Percentiles rank a stretch among this genome's conserved stretches.
phyloP scores from a whole-genome alignment of 1,140 invertebrate genomes.

The Apis cerana region DNA sequence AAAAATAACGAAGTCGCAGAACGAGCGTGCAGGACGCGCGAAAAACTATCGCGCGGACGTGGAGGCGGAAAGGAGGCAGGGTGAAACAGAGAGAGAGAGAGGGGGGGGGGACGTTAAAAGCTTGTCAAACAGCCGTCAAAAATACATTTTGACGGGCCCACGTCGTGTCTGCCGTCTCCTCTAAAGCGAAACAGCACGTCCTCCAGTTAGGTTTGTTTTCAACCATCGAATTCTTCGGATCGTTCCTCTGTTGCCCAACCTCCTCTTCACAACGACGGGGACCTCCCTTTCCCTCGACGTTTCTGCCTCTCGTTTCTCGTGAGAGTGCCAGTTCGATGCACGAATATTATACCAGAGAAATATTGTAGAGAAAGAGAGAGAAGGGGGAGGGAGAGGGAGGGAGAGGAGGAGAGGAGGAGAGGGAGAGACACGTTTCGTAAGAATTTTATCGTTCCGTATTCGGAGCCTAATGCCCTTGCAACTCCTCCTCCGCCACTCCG shows the following conservation, averaged over 20 bases:
- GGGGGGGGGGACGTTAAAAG: constrained; percentile 19
- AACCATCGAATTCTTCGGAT: constrained; percentile 18
- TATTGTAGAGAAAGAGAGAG: too few species aligned
- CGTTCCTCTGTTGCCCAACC: constrained; percentile 39
- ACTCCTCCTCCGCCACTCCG: constrained; percentile 46
- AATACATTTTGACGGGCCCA: constrained; percentile 19
- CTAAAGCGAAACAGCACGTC: constrained; percentile 35
- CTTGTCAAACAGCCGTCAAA: constrained; percentile 45
- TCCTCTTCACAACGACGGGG: background rate
- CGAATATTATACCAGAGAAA: background rate
- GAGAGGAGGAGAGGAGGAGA: background rate
- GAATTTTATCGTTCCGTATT: constrained; percentile 67
- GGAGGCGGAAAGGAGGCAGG: background rate
- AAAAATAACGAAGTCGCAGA: constrained; percentile 9
- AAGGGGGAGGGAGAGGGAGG: background rate
- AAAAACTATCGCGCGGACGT: background rate
- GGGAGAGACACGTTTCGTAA: constrained; percentile 61
- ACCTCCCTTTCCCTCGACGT: constrained; percentile 10
- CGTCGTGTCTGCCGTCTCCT: background rate
- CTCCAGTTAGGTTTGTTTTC: constrained; percentile 32
- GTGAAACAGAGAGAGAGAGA: background rate
- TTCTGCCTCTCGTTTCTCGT: constrained; percentile 7
- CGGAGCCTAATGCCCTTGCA: constrained; percentile 62
- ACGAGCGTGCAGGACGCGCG: background rate
- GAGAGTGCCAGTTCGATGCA: constrained; percentile 10